These are phyloP conservation scores for Pangasius larnaudii DNA, from an alignment of 2,797 vertebrate species.

Conservation along the genomic window DNA sequence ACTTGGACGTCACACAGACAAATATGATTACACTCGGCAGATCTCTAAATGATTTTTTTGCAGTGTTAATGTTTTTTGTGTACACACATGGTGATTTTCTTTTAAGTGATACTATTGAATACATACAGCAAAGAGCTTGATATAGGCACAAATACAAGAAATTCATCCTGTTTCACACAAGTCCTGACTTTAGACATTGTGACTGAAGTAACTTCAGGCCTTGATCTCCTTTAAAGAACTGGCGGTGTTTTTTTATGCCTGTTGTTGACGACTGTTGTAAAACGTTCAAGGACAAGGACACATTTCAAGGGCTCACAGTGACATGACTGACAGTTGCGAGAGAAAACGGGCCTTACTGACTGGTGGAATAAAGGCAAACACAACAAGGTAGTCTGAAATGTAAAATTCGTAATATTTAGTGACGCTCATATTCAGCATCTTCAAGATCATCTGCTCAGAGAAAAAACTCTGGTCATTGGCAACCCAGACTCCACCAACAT, in stretches of 20 bases:
- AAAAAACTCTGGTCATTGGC: neutral
- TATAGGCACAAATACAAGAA: neutral
- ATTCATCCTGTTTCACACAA: neutral
- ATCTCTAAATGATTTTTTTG: neutral
- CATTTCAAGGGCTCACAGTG: neutral
- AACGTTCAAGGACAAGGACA: constrained; percentile 14
- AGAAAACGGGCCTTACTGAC: neutral
- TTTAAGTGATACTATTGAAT: neutral
- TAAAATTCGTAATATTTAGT: neutral
- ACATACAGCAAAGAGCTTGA: neutral
- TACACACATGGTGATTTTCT: neutral
- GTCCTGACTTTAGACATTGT: neutral
- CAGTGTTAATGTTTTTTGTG: neutral
- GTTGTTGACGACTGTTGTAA: neutral
- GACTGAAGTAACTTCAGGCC: neutral
- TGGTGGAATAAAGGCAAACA: neutral
- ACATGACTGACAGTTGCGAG: neutral
- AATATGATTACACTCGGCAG: neutral
- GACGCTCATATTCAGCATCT: neutral
- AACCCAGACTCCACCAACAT: neutral
- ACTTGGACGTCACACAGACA: neutral
- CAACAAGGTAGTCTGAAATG: neutral
- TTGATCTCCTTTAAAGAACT: neutral
- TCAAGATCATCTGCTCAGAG: neutral
- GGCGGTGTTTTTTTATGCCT: no score